These are phyloP conservation scores for Oreonectes daqikongensis DNA, from an alignment of 2,797 vertebrate species.

Conservation along the genomic window DNA sequence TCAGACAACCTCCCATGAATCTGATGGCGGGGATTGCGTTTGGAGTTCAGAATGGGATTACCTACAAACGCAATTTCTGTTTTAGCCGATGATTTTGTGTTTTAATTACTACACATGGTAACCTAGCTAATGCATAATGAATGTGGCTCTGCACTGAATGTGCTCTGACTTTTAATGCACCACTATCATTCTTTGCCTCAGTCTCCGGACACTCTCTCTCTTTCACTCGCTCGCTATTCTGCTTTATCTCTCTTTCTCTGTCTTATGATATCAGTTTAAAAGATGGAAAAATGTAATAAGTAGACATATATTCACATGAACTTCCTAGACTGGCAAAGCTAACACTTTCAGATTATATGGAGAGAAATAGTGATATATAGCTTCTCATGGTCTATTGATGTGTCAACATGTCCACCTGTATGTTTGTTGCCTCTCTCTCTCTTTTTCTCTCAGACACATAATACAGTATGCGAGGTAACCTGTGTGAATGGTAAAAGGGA, in stretches of 20 bases:
- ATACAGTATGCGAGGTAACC: background rate
- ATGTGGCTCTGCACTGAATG: slow-evolving; percentile 77
- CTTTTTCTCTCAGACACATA: background rate
- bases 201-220: slow-evolving; percentile 46
- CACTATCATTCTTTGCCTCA: slow-evolving; percentile 61
- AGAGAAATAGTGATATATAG: background rate
- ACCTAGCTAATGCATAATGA: slow-evolving; percentile 85
- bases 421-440: background rate
- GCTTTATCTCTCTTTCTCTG: slow-evolving; percentile 11
- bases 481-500: slow-evolving; percentile 14
- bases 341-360: slow-evolving; percentile 12
- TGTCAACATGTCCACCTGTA: background rate
- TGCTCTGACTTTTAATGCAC: slow-evolving; percentile 81
- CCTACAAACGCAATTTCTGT: slow-evolving; percentile 71
- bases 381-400: background rate
- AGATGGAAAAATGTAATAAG: background rate
- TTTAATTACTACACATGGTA: slow-evolving; percentile 81
- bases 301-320: slow-evolving; percentile 15
- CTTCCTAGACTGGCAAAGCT: background rate
- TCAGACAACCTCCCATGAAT: slow-evolving; percentile 64
- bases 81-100: slow-evolving; percentile 74
- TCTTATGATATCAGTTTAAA: slow-evolving; percentile 30
- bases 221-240: slow-evolving; percentile 54
- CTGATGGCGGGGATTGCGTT: slow-evolving; percentile 60
- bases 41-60: slow-evolving; percentile 52